Evolutionary conservation across 2,888 invertebrate genomes (phyloP).

Genomic region (Elaeidobius kamerunicus): DNA sequence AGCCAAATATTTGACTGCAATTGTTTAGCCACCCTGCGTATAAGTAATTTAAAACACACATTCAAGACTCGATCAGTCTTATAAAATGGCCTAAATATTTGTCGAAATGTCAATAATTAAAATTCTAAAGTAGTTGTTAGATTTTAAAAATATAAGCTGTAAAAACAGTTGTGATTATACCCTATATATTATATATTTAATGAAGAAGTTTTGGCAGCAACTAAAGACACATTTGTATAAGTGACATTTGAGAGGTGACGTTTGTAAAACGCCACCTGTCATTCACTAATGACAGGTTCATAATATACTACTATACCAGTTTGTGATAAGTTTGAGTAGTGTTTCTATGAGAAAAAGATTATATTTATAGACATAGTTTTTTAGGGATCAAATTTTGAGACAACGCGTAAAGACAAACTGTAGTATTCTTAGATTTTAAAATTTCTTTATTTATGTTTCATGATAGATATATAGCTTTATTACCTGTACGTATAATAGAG

Average conservation of each 20-base stretch:
- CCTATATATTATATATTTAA: no score
- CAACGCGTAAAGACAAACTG: slow-evolving; percentile 30
- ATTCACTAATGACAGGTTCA: background rate
- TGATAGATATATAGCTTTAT: slow-evolving; percentile 13
- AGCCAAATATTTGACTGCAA: no score
- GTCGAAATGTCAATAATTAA: slow-evolving; percentile 6
- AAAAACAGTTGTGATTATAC: no score
- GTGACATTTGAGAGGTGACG: no score
- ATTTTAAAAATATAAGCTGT: no score
- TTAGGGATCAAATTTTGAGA: slow-evolving; percentile 36
- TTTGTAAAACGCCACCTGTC: no score
- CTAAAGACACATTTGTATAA: no score
- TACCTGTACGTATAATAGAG: slow-evolving; percentile 36
- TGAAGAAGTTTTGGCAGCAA: no score
- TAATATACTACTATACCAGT: slow-evolving; percentile 13
- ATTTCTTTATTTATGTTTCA: slow-evolving; percentile 10
- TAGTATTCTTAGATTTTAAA: slow-evolving; percentile 31
- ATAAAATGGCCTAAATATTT: no score
- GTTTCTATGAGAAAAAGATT: slow-evolving; percentile 10
- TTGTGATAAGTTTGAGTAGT: slow-evolving; percentile 19
- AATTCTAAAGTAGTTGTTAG: slow-evolving; percentile 9
- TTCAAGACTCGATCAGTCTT: no score
- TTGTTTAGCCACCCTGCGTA: no score
- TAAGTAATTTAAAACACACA: no score
- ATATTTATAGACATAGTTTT: slow-evolving; percentile 26